Evolutionary conservation across 2,113 vertebrate genomes (phyloP).

Genomic region (Austrofundulus limnaeus): DNA sequence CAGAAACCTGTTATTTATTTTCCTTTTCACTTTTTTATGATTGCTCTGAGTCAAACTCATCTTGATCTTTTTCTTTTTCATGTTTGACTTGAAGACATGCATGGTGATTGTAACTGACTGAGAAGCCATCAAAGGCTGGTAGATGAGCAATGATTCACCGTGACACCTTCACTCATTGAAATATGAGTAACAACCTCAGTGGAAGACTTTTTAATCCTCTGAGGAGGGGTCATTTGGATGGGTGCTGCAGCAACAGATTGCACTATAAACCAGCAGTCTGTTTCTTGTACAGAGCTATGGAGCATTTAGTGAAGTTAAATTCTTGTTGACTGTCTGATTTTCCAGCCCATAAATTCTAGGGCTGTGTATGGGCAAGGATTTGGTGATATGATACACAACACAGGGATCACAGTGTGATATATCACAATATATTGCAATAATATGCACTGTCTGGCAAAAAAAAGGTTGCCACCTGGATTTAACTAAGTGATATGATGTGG

Average conservation of each 20-base stretch:
- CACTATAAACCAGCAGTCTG: background rate
- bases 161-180: constrained; percentile 17
- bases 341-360: no score
- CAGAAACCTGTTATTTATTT: background rate
- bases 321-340: constrained; percentile 6
- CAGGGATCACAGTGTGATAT: no score
- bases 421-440: no score
- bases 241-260: background rate
- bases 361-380: no score
- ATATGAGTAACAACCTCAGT: constrained; percentile 34
- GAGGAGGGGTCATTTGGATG: constrained; percentile 28
- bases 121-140: background rate
- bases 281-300: constrained; percentile 14
- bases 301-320: constrained; percentile 6
- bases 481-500: no score
- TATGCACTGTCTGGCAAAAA: no score
- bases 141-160: constrained; percentile 10
- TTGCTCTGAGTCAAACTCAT: constrained; percentile 1
- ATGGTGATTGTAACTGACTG: constrained; percentile 5
- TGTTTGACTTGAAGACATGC: constrained; percentile 1
- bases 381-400: no score
- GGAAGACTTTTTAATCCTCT: constrained; percentile 33
- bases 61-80: background rate
- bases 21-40: background rate
- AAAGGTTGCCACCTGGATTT: no score